phyloP scores from a whole-genome alignment of 2,797 vertebrate genomes.

The Taenioides sp. region DNA sequence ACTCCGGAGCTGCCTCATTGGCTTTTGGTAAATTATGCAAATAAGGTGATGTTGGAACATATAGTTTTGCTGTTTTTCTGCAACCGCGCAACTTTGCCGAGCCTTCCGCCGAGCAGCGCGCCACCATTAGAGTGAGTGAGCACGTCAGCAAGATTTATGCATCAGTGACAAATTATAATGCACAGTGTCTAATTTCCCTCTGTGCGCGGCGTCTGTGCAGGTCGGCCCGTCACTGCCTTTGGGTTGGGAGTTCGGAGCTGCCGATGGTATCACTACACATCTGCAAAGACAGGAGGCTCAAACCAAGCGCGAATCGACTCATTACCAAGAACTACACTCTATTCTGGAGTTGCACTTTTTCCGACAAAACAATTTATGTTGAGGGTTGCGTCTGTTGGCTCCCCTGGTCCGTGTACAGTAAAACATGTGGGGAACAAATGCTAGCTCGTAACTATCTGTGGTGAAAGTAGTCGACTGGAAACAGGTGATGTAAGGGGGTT shows the following conservation, averaged over 20 bases:
- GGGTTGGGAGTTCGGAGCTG: constrained; percentile 66
- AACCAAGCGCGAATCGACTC: constrained; percentile 65
- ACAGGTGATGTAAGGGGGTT: not conserved
- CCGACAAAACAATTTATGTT: constrained; percentile 21
- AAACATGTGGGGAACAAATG: constrained; percentile 1
- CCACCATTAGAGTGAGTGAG: constrained; percentile 97
- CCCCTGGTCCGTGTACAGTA: not conserved
- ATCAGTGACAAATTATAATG: constrained; percentile 99
- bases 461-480: not conserved
- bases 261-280: constrained; percentile 56
- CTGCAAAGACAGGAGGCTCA: constrained; percentile 73
- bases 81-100: constrained; percentile 99
- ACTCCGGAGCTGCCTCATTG: constrained; percentile 99
- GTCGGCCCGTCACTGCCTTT: constrained; percentile 81
- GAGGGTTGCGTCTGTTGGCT: not conserved
- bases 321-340: constrained; percentile 59
- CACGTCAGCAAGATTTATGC: constrained; percentile 99
- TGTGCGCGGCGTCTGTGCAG: constrained; percentile 68
- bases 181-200: constrained; percentile 77
- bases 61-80: constrained; percentile 94
- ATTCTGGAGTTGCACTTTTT: constrained; percentile 67
- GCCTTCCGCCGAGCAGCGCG: constrained; percentile 91
- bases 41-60: constrained; percentile 98
- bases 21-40: constrained; percentile 99
- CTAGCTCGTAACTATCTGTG: not conserved